Conservation (phyloP, 1,140 invertebrate species). For the Meloidogyne chitwoodi region DNA sequence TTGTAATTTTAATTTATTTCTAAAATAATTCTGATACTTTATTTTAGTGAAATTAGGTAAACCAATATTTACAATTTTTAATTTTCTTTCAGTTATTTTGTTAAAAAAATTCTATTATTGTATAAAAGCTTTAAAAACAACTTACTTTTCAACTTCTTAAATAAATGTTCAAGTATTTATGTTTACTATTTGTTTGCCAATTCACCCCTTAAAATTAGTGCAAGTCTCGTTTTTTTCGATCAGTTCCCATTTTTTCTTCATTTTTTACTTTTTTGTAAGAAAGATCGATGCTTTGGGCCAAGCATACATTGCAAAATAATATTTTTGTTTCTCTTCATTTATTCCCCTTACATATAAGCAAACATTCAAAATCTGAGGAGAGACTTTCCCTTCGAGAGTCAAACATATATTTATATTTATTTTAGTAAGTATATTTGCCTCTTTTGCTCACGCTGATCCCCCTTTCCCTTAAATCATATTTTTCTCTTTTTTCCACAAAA, state of each 20-base stretch:
- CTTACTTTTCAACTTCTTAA: not conserved
- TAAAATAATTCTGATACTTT: too few relatives aligned
- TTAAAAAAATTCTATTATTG: too few relatives aligned
- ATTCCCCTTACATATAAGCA: not conserved
- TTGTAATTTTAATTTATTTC: too few relatives aligned
- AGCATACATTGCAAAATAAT: slow-evolving; percentile 1
- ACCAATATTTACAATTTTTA: too few relatives aligned
- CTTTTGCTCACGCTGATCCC: not conserved
- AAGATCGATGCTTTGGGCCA: not conserved
- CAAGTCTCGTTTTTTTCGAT: not conserved
- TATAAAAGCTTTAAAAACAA: not conserved
- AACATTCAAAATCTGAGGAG: not conserved
- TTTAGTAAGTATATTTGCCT: not conserved
- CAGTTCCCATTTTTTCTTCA: not conserved
- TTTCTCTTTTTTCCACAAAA: not conserved
- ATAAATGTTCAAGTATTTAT: not conserved
- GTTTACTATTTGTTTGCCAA: not conserved
- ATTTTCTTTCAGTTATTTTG: too few relatives aligned
- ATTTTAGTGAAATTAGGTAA: too few relatives aligned
- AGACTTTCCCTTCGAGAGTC: not conserved
- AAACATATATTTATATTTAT: not conserved
- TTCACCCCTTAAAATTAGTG: not conserved
- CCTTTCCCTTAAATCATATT: too few relatives aligned
- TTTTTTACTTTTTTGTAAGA: not conserved
- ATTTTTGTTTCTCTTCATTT: slow-evolving; percentile 1